Percentiles rank a stretch among this genome's conserved stretches.
Conservation (phyloP, 2,797 vertebrate genomes). For the Schizopygopsis malacanthus region DNA sequence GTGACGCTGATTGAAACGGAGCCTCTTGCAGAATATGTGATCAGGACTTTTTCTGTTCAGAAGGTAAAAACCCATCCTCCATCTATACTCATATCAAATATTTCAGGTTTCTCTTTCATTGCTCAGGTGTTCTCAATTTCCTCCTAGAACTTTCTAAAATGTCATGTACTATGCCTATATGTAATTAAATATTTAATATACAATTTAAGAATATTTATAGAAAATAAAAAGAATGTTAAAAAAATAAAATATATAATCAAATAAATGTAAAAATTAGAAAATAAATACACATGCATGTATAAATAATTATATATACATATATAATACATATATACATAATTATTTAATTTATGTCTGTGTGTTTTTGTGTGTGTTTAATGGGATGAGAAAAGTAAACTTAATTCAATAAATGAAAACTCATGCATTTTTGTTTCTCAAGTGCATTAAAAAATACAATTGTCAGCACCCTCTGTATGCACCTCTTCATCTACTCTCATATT, state of each 20-base stretch:
- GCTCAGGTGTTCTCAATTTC: not conserved
- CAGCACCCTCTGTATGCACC: not conserved
- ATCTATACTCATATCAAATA: not conserved
- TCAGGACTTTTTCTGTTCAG: conserved; percentile 95
- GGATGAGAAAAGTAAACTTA: not conserved
- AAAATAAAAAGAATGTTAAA: not conserved
- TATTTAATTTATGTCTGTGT: not conserved
- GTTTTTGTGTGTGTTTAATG: not conserved
- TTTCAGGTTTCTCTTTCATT: conserved; percentile 2
- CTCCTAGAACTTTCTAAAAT: not conserved
- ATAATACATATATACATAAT: not conserved
- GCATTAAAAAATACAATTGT: not conserved
- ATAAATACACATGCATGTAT: not conserved
- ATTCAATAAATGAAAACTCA: not conserved
- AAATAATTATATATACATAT: not conserved
- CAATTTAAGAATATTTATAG: not conserved
- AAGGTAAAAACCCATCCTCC: conserved; percentile 82
- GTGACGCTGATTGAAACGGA: conserved; percentile 96
- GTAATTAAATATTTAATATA: not conserved
- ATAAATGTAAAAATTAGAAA: too few species aligned
- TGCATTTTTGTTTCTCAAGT: not conserved
- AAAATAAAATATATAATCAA: not conserved
- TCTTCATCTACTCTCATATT: not conserved
- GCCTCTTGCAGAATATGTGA: conserved; percentile 94
- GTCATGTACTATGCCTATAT: not conserved